Percentiles rank a stretch among this genome's conserved stretches.
Evolutionary conservation across 2,797 vertebrate species (phyloP).

Genomic region (Pangasius macronema): DNA sequence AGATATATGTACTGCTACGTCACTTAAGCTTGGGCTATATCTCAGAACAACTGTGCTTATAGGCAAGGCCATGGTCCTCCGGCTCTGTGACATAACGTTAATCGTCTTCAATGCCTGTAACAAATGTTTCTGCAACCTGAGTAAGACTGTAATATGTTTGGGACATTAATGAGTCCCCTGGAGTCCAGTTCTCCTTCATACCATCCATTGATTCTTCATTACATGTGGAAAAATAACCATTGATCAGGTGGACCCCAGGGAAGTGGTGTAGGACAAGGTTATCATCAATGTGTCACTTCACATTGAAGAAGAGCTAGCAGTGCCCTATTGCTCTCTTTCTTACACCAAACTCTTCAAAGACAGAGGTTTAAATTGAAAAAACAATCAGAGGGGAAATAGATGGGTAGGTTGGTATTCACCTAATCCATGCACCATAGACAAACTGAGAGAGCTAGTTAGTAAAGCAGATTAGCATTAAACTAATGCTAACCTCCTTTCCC

Average conservation of each 20-base stretch:
- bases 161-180: constrained; percentile 46
- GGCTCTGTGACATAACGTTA: constrained; percentile 4
- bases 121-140: constrained; percentile 29
- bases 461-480: constrained; percentile 8
- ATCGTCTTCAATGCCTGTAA: constrained; percentile 33
- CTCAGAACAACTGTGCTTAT: not conserved
- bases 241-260: constrained; percentile 63
- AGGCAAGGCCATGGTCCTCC: constrained; percentile 5
- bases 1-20: not conserved
- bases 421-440: not conserved
- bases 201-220: constrained; percentile 61
- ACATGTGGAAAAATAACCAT: constrained; percentile 61
- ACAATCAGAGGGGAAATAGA: constrained; percentile 11
- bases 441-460: not conserved
- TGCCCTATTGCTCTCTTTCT: not conserved
- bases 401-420: not conserved
- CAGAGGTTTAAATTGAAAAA: not conserved
- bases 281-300: constrained; percentile 57
- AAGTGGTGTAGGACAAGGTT: constrained; percentile 62
- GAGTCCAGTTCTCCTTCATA: constrained; percentile 48
- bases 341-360: constrained; percentile 5
- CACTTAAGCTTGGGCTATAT: not conserved
- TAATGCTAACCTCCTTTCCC: constrained; percentile 11
- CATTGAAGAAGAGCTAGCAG: constrained; percentile 25
- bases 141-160: constrained; percentile 34